phyloP scores from a whole-genome alignment of 2,797 vertebrate genomes.

The Dryobates pubescens region DNA sequence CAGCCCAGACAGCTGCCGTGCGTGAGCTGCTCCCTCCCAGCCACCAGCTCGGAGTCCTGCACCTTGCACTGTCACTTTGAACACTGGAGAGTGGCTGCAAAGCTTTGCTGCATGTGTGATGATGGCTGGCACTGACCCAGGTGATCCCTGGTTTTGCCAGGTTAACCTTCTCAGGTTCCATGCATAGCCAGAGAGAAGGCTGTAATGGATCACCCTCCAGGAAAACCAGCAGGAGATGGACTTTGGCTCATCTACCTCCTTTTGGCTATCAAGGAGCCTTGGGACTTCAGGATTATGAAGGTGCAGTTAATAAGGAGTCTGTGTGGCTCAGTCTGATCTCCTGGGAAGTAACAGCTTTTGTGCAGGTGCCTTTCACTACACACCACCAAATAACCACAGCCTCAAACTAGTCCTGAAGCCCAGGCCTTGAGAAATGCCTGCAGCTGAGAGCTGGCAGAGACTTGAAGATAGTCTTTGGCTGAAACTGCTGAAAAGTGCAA shows the following conservation, averaged over 20 bases:
- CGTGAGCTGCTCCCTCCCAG: not conserved
- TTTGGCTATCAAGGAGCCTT: not conserved
- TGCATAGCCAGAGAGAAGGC: not conserved
- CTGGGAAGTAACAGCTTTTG: not conserved
- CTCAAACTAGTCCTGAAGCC: not conserved
- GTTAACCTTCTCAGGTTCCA: not conserved
- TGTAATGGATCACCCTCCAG: not conserved
- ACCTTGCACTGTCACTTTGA: not conserved
- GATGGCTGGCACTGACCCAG: not conserved
- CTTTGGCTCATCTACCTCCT: not conserved
- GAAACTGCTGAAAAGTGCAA: not conserved
- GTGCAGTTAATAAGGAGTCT: not conserved
- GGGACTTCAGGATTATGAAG: not conserved
- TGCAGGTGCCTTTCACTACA: not conserved
- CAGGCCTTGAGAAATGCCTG: not conserved
- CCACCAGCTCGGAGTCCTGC: not conserved
- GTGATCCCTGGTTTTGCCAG: not conserved
- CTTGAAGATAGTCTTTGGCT: not conserved
- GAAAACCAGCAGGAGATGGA: not conserved
- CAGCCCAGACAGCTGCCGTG: not conserved
- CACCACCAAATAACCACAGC: not conserved
- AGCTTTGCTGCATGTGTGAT: not conserved
- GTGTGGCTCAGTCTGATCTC: not conserved
- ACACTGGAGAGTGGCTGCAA: not conserved
- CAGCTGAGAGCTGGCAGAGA: not conserved